Percentiles rank a stretch among this genome's conserved stretches.
These are phyloP conservation scores for Lasius fuliginosus DNA, from an alignment of 2,888 invertebrate species.

Conservation along the genomic window DNA sequence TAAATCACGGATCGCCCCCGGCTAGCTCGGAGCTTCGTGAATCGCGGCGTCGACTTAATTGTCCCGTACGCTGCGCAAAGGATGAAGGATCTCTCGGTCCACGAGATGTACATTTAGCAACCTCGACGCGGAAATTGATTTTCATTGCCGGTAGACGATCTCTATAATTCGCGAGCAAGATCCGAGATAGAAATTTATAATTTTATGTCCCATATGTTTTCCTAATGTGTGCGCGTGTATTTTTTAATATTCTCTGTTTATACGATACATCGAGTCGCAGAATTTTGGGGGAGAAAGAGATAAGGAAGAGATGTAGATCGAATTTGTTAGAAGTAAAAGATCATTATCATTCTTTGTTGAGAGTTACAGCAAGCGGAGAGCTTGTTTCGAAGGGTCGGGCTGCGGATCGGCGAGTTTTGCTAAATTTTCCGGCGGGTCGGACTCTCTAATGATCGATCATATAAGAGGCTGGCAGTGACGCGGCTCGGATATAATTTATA, in stretches of 20 bases:
- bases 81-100: conserved; percentile 43
- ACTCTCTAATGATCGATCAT: conserved; percentile 86
- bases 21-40: conserved; percentile 54
- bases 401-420: conserved; percentile 77
- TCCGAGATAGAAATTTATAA: neutral
- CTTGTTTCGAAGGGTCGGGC: conserved; percentile 51
- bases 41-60: conserved; percentile 70
- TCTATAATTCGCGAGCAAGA: too few species aligned
- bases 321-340: conserved; percentile 44
- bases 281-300: too few species aligned
- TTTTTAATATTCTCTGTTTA: too few species aligned
- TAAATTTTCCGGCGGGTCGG: conserved; percentile 85
- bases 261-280: too few species aligned
- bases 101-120: conserved; percentile 43
- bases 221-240: neutral
- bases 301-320: neutral
- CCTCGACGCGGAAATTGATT: neutral
- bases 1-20: conserved; percentile 76
- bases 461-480: conserved; percentile 84
- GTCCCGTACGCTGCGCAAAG: conserved; percentile 61
- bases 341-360: conserved; percentile 51
- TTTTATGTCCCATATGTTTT: neutral
- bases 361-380: conserved; percentile 12
- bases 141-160: neutral
- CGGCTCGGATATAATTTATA: conserved; percentile 86